These are phyloP conservation scores for Lagocephalus sceleratus DNA, from an alignment of 2,797 vertebrate species.

Conservation along the genomic window DNA sequence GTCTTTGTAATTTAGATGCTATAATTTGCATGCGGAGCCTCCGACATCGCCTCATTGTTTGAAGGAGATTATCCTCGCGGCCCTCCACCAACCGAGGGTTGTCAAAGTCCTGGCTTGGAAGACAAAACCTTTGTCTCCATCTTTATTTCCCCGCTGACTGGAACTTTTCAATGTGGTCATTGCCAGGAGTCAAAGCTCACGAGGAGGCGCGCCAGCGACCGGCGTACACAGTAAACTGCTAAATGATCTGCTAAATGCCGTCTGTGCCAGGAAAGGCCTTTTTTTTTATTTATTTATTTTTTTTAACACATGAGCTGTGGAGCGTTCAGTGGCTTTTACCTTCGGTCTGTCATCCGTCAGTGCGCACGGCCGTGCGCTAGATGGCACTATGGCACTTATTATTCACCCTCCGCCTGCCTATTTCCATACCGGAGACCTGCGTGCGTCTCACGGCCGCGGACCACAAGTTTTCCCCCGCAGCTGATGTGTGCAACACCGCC, in stretches of 20 bases:
- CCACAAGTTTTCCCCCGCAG: constrained; percentile 45
- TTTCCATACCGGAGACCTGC: constrained; percentile 53
- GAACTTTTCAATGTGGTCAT: constrained; percentile 46
- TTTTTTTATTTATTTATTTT: background rate
- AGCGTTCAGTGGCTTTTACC: constrained; percentile 10
- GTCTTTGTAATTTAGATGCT: constrained; percentile 72
- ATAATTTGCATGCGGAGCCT: constrained; percentile 69
- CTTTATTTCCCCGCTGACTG: constrained; percentile 57
- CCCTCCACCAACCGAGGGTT: constrained; percentile 48
- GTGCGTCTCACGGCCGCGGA: constrained; percentile 51
- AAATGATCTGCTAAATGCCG: constrained; percentile 15
- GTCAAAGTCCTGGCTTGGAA: constrained; percentile 54
- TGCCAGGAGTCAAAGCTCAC: constrained; percentile 36
- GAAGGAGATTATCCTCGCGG: constrained; percentile 56
- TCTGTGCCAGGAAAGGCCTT: background rate
- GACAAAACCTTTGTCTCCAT: constrained; percentile 59
- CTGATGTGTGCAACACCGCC: constrained; percentile 46
- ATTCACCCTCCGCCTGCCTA: constrained; percentile 48
- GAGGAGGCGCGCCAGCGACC: constrained; percentile 17
- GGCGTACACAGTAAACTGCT: constrained; percentile 21
- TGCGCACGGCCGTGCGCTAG: constrained; percentile 68
- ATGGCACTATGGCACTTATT: constrained; percentile 77
- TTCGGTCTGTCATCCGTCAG: constrained; percentile 40
- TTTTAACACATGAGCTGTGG: background rate
- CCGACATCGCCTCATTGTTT: constrained; percentile 59